phyloP scores from a whole-genome alignment of 2,888 invertebrate genomes.

The Drosophila neutralis region DNA sequence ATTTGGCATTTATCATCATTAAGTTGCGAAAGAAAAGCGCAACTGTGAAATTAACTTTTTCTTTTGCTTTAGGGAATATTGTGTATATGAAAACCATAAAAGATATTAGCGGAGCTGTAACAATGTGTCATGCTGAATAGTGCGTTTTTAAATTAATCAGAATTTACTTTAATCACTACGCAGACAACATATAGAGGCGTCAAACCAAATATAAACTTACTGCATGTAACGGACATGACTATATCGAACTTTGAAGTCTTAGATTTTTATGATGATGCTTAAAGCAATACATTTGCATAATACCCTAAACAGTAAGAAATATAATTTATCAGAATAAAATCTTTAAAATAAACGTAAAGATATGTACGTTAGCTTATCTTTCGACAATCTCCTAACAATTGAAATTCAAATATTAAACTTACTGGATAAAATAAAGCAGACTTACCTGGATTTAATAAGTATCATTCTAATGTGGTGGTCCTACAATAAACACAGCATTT shows the following conservation, averaged over 20 bases:
- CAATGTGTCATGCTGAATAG: background rate
- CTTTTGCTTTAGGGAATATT: constrained; percentile 4
- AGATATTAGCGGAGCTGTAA: constrained; percentile 17
- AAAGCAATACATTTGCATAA: background rate
- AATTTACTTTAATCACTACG: background rate
- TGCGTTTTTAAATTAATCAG: background rate
- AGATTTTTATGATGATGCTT: background rate
- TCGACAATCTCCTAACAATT: background rate
- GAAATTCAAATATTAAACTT: background rate
- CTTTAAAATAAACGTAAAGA: background rate
- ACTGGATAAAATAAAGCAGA: background rate
- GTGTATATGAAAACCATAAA: constrained; percentile 6
- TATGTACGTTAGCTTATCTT: too few relatives aligned
- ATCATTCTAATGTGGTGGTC: constrained; percentile 7
- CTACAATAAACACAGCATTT: constrained; percentile 66
- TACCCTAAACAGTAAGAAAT: background rate
- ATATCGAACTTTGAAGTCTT: background rate
- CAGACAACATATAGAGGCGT: background rate
- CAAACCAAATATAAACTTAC: background rate
- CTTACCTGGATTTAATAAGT: constrained; percentile 3
- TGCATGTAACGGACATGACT: background rate
- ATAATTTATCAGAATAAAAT: background rate
- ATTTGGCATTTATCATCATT: constrained; percentile 67
- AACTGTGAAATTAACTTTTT: constrained; percentile 29
- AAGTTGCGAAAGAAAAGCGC: constrained; percentile 32